Percentiles rank a stretch among this genome's conserved stretches.
These are phyloP conservation scores for Lithobates pipiens DNA, from an alignment of 2,797 vertebrate species.

Conservation along the genomic window DNA sequence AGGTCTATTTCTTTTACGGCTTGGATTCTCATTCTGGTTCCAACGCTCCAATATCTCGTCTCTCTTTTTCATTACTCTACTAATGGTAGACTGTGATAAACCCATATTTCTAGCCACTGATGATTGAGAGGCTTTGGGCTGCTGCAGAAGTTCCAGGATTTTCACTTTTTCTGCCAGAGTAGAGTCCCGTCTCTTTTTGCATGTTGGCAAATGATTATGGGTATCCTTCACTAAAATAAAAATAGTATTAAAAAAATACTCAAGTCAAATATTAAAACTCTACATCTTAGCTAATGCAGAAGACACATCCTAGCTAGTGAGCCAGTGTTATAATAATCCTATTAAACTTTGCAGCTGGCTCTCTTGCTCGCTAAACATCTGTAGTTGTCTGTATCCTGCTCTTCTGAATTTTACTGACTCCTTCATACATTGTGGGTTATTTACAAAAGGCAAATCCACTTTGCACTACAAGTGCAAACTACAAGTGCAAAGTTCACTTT, in stretches of 20 bases:
- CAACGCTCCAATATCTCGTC: slow-evolving; percentile 58
- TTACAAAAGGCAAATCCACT: no score
- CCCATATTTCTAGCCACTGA: slow-evolving; percentile 59
- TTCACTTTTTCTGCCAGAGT: slow-evolving; percentile 59
- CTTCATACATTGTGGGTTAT: no score
- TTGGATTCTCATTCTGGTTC: slow-evolving; percentile 59
- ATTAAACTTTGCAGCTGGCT: no score
- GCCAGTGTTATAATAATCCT: no score
- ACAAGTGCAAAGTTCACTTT: no score
- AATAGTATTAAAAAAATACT: neutral
- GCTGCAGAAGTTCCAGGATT: slow-evolving; percentile 54
- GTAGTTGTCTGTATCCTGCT: no score
- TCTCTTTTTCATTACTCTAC: slow-evolving; percentile 58
- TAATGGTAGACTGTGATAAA: slow-evolving; percentile 58
- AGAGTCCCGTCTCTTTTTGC: slow-evolving; percentile 53
- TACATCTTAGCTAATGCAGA: no score
- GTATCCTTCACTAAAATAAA: slow-evolving; percentile 42
- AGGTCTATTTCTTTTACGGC: slow-evolving; percentile 52
- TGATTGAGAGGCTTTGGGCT: slow-evolving; percentile 58
- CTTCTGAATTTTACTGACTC: no score
- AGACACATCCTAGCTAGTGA: no score
- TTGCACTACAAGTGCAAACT: no score
- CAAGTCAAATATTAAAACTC: no score
- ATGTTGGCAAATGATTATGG: slow-evolving; percentile 1
- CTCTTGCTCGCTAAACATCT: no score